Conservation (phyloP, 2,113 vertebrate species). For the Antigone vipio region DNA sequence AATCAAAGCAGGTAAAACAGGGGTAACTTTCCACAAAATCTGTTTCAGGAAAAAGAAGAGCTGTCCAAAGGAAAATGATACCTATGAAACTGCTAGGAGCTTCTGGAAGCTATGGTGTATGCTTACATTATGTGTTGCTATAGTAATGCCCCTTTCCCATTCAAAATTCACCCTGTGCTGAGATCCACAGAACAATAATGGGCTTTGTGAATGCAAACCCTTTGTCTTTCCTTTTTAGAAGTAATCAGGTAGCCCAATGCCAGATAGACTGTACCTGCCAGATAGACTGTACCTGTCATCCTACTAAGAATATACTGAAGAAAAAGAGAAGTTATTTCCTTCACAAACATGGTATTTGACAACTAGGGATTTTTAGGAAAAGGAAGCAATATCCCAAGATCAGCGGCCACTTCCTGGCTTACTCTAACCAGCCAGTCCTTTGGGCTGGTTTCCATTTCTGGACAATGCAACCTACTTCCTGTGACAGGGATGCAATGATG, state of each 20-base stretch:
- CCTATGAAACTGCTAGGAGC: neutral
- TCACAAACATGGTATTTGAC: neutral
- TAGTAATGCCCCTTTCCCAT: neutral
- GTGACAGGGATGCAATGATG: neutral
- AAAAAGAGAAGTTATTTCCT: neutral
- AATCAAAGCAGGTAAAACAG: neutral
- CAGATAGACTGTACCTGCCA: neutral
- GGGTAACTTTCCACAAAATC: neutral
- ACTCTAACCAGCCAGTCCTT: neutral
- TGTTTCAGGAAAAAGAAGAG: neutral
- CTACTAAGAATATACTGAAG: neutral
- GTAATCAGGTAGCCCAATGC: neutral
- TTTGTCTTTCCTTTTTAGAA: neutral
- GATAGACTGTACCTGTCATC: neutral
- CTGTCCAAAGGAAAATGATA: neutral
- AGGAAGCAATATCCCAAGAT: neutral
- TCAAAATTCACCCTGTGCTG: neutral
- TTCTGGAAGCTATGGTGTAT: neutral
- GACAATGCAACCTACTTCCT: neutral
- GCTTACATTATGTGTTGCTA: neutral
- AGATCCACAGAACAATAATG: neutral
- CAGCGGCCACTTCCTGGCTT: neutral
- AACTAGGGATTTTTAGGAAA: neutral
- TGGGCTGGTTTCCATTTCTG: neutral
- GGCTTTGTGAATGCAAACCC: neutral